Percentiles rank a stretch among this genome's conserved stretches.
These are phyloP conservation scores for Tetranychus truncatus DNA, from an alignment of 2,888 invertebrate genomes.

Conservation along the genomic window DNA sequence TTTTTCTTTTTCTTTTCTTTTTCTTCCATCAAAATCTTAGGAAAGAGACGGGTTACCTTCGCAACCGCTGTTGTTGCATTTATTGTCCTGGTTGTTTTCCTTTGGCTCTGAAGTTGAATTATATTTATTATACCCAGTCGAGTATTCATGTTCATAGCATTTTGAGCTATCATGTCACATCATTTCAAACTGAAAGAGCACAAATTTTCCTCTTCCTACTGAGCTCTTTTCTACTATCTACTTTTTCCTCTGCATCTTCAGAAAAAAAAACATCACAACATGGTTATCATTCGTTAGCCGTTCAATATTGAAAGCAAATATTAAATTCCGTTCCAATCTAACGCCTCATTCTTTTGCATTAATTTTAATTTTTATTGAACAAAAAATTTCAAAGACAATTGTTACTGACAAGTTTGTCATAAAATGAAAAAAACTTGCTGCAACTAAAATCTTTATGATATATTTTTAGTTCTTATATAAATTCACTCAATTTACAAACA, in stretches of 20 bases:
- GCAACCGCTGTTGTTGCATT: not conserved
- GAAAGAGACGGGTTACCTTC: not conserved
- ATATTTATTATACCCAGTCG: not conserved
- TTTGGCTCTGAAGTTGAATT: not conserved
- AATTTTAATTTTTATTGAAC: too few species aligned
- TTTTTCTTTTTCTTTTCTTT: not conserved
- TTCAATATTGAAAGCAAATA: not conserved
- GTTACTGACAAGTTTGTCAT: too few species aligned
- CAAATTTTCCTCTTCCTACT: not conserved
- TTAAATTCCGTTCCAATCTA: not conserved
- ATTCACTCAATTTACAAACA: too few species aligned
- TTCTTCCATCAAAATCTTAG: not conserved
- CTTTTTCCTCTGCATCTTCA: not conserved
- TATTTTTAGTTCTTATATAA: too few species aligned
- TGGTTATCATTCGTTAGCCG: not conserved
- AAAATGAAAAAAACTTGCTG: too few species aligned
- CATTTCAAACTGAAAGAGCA: not conserved
- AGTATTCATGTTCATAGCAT: not conserved
- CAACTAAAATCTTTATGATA: too few species aligned
- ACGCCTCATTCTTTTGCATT: not conserved
- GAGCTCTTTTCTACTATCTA: not conserved
- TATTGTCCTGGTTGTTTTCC: not conserved
- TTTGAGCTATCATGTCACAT: not conserved
- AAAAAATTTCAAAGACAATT: too few species aligned
- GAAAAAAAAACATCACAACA: not conserved